These are phyloP conservation scores for Brienomyrus longianalis DNA, from an alignment of 2,113 vertebrate genomes.

Conservation along the genomic window DNA sequence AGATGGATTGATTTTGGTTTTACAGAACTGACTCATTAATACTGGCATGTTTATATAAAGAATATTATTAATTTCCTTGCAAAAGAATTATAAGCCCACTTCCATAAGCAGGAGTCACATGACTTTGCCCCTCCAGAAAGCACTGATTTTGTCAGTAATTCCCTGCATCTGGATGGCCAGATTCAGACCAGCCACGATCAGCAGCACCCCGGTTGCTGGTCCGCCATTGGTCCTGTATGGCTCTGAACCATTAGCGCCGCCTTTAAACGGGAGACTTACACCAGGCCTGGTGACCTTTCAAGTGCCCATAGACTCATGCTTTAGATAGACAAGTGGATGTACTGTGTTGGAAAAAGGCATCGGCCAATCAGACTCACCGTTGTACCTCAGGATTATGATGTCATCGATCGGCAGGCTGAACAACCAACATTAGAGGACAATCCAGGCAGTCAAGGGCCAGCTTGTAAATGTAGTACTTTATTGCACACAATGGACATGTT, in stretches of 20 bases:
- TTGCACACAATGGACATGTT: slow-evolving; percentile 60
- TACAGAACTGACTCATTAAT: background rate
- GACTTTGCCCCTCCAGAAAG: background rate
- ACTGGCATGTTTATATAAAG: background rate
- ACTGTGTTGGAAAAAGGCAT: background rate
- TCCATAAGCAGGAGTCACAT: background rate
- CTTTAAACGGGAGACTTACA: background rate
- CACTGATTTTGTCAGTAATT: background rate
- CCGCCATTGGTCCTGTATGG: background rate
- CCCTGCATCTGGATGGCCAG: background rate
- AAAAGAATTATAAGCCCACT: background rate
- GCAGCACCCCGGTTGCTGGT: background rate
- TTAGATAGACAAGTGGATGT: background rate
- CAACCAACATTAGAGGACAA: slow-evolving; percentile 39
- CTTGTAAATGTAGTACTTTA: slow-evolving; percentile 61
- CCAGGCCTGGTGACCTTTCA: background rate
- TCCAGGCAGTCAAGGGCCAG: slow-evolving; percentile 39
- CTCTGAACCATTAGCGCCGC: background rate
- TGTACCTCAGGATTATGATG: background rate
- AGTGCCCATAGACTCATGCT: background rate
- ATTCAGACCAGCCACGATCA: background rate
- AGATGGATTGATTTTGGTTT: background rate
- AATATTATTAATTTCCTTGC: background rate
- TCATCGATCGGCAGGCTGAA: slow-evolving; percentile 9
- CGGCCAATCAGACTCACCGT: background rate